phyloP scores from a whole-genome alignment of 2,797 vertebrate genomes.

The Hippopotamyrus pictus region DNA sequence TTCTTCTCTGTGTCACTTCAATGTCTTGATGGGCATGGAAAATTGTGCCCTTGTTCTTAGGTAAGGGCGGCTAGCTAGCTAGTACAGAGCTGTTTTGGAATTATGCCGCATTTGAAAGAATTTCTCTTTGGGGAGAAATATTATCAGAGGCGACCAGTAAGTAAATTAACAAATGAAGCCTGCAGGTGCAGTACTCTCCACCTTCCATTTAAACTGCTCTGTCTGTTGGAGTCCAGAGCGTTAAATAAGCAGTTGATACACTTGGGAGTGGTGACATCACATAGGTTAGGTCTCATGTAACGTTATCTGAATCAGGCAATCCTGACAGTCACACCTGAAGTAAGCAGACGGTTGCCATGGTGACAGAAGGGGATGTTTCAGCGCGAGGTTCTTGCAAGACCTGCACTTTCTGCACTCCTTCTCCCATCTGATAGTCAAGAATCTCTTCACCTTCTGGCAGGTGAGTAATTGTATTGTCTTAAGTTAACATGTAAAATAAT shows the following conservation, averaged over 20 bases:
- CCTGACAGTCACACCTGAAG: constrained; percentile 15
- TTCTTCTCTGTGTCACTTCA: not conserved
- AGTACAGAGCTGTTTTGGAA: not conserved
- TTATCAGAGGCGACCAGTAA: not conserved
- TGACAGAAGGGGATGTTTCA: not conserved
- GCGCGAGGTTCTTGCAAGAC: not conserved
- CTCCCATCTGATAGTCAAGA: not conserved
- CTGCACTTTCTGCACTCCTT: not conserved
- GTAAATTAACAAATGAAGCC: not conserved
- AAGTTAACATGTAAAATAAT: not conserved
- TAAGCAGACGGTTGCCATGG: not conserved
- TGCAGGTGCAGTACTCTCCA: not conserved
- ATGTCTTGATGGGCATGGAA: not conserved
- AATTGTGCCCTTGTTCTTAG: not conserved
- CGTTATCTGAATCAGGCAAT: constrained; percentile 15
- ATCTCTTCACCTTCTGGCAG: not conserved
- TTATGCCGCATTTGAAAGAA: not conserved
- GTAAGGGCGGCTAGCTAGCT: not conserved
- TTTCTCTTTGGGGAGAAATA: not conserved
- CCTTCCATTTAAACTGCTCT: not conserved
- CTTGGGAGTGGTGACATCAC: constrained; percentile 14
- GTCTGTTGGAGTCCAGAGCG: not conserved
- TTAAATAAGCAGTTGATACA: constrained; percentile 15
- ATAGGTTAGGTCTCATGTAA: constrained; percentile 17
- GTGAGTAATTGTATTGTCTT: not conserved